Conservation (phyloP, 2,888 invertebrate species). For the Deilephila elpenor region DNA sequence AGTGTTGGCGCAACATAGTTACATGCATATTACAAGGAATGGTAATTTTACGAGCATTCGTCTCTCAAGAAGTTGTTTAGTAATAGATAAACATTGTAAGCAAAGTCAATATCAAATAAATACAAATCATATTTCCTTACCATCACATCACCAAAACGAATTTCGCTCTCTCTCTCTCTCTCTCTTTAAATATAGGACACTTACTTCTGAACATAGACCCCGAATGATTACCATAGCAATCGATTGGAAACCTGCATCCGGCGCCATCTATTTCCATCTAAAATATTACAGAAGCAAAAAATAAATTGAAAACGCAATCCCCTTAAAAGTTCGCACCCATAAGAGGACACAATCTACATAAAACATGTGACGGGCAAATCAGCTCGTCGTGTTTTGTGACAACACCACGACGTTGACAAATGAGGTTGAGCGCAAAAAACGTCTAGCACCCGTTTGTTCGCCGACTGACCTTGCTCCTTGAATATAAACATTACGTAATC, state of each 20-base stretch:
- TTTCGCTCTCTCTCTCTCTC: no score
- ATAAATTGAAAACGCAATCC: background rate
- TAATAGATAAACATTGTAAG: no score
- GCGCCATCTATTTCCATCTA: no score
- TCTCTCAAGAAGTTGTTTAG: background rate
- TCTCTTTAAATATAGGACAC: no score
- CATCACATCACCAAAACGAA: no score
- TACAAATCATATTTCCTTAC: no score
- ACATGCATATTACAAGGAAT: background rate
- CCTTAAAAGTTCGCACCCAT: background rate
- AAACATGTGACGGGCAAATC: constrained; percentile 24
- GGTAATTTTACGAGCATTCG: background rate
- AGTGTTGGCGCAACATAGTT: no score
- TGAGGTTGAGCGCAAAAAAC: constrained; percentile 28
- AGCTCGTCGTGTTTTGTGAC: constrained; percentile 27
- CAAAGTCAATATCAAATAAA: no score
- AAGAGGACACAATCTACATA: constrained; percentile 1
- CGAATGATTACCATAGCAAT: no score
- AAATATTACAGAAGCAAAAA: background rate
- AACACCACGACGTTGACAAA: constrained; percentile 35
- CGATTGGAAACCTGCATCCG: no score
- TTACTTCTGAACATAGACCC: no score
- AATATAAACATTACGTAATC: background rate
- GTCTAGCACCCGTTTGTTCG: constrained; percentile 30
- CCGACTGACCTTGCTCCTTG: constrained; percentile 26